Evolutionary conservation across 2,113 vertebrate genomes (phyloP).

Genomic region (Psittacara wagleri): DNA sequence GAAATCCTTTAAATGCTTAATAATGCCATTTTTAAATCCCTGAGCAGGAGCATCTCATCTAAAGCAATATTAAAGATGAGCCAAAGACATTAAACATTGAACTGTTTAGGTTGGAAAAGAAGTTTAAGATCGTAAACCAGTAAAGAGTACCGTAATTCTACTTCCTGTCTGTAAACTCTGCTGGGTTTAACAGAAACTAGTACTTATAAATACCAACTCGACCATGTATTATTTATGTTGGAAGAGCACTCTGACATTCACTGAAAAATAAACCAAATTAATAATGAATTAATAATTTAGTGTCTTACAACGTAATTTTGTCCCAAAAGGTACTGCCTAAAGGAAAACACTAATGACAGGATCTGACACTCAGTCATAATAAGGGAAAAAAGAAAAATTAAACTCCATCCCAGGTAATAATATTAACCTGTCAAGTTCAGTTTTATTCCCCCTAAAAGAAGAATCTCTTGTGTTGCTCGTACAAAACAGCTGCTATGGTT

Average conservation of each 20-base stretch:
- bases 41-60: neutral
- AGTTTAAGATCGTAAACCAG: neutral
- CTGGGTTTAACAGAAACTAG: neutral
- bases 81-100: neutral
- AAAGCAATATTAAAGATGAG: neutral
- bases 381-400: too few relatives aligned
- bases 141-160: neutral
- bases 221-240: neutral
- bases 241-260: neutral
- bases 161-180: neutral
- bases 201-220: neutral
- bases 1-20: neutral
- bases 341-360: neutral
- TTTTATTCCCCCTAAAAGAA: neutral
- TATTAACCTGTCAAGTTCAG: neutral
- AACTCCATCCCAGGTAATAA: neutral
- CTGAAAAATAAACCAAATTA: neutral
- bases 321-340: neutral
- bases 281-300: neutral
- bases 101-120: neutral
- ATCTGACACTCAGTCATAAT: neutral
- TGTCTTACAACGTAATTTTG: neutral
- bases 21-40: neutral
- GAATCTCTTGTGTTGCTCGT: neutral
- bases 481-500: neutral